Evolutionary conservation across 1,140 invertebrate genomes (phyloP).

Genomic region (Sinella curviseta): DNA sequence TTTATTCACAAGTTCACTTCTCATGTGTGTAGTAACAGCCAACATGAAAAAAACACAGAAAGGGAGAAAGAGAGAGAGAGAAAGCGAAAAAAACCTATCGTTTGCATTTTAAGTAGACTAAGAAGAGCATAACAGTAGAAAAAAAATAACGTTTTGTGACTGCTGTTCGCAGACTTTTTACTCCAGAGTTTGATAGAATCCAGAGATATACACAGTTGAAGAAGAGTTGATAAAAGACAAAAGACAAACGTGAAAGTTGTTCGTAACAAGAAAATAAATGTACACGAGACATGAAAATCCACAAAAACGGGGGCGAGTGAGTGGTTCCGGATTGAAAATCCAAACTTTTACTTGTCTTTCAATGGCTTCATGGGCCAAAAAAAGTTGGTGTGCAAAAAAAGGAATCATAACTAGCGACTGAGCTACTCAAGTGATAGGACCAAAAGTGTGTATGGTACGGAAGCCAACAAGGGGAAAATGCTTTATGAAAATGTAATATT

Average conservation of each 20-base stretch:
- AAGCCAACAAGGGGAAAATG: neutral
- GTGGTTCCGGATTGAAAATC: neutral
- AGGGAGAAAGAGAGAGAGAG: too few species aligned
- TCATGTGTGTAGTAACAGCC: too few species aligned
- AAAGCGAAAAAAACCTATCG: neutral
- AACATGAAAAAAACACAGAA: too few species aligned
- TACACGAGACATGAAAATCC: neutral
- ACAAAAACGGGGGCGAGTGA: neutral
- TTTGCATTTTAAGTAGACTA: neutral
- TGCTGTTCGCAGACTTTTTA: neutral
- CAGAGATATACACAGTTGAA: neutral
- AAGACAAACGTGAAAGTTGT: neutral
- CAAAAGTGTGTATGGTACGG: too few species aligned
- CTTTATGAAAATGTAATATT: conserved; percentile 15
- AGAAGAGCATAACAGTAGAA: too few species aligned
- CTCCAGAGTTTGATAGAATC: neutral
- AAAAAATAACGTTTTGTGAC: neutral
- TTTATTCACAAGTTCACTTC: conserved; percentile 1
- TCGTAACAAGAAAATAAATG: conserved; percentile 4
- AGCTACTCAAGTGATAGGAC: neutral
- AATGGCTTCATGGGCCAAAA: neutral
- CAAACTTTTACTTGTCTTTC: neutral
- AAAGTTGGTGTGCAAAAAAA: neutral
- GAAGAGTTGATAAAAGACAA: neutral
- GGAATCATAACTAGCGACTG: neutral